Evolutionary conservation across 2,113 vertebrate genomes (phyloP).

Genomic region (Emydocephalus ijimae): DNA sequence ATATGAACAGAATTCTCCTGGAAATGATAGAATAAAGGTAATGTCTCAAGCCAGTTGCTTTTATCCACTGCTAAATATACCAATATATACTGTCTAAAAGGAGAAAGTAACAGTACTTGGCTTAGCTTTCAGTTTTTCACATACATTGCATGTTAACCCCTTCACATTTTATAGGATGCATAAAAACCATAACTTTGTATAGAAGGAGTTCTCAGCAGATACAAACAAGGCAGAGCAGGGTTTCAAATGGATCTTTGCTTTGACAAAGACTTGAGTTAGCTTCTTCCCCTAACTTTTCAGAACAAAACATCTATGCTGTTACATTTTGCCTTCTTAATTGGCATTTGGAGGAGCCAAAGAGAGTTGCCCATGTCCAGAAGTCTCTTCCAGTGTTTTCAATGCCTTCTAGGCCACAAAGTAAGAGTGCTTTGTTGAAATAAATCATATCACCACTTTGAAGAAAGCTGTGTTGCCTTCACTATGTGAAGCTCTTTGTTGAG

Average conservation of each 20-base stretch:
- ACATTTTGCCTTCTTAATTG: neutral
- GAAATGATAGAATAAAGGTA: constrained; percentile 6
- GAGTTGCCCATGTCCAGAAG: neutral
- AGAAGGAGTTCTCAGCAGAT: neutral
- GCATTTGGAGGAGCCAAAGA: neutral
- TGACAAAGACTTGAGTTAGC: neutral
- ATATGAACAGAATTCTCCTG: constrained; percentile 7
- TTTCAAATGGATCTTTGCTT: neutral
- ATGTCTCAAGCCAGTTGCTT: neutral
- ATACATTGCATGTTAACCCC: neutral
- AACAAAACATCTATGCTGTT: neutral
- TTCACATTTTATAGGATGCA: neutral
- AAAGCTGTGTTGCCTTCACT: neutral
- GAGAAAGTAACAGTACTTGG: neutral
- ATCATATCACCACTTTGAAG: neutral
- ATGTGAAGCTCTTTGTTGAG: neutral
- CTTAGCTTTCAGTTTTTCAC: neutral
- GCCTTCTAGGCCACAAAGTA: neutral
- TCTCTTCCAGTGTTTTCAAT: neutral
- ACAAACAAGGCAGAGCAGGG: neutral
- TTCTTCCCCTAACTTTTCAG: neutral
- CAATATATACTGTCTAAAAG: neutral
- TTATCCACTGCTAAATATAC: neutral
- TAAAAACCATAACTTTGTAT: neutral
- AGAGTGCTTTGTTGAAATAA: neutral